These are phyloP conservation scores for Hoplias malabaricus DNA, from an alignment of 2,113 vertebrate species.

Conservation along the genomic window DNA sequence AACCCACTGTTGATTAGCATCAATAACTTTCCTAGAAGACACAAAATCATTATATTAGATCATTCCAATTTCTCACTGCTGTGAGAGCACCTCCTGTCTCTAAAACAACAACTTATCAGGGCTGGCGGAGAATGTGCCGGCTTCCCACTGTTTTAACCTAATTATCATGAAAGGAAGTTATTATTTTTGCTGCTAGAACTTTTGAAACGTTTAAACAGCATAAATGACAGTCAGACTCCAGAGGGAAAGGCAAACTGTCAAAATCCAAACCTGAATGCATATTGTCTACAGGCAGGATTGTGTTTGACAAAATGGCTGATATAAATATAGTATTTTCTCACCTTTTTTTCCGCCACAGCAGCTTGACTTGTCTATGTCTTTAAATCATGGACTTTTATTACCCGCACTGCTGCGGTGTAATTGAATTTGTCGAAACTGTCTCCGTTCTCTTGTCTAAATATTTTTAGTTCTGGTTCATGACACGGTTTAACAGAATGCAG, in stretches of 20 bases:
- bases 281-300: background rate
- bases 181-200: background rate
- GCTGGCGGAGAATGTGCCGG: background rate
- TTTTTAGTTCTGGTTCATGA: constrained; percentile 29
- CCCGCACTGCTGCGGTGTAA: background rate
- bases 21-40: constrained; percentile 58
- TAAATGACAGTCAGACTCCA: background rate
- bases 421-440: constrained; percentile 2
- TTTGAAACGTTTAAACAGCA: background rate
- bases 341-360: background rate
- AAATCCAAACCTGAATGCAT: background rate
- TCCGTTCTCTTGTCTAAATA: constrained; percentile 30
- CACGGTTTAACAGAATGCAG: constrained; percentile 36
- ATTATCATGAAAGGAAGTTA: background rate
- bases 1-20: constrained; percentile 67
- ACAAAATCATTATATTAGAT: constrained; percentile 38
- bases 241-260: background rate
- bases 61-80: background rate
- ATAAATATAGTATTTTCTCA: background rate
- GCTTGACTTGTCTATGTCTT: constrained; percentile 5
- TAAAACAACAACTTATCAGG: background rate
- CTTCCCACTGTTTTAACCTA: background rate
- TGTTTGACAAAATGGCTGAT: background rate
- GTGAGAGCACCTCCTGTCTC: background rate
- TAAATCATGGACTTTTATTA: constrained; percentile 6